Evolutionary conservation across 1,140 invertebrate genomes (phyloP).

Genomic region (Elysia chlorotica): DNA sequence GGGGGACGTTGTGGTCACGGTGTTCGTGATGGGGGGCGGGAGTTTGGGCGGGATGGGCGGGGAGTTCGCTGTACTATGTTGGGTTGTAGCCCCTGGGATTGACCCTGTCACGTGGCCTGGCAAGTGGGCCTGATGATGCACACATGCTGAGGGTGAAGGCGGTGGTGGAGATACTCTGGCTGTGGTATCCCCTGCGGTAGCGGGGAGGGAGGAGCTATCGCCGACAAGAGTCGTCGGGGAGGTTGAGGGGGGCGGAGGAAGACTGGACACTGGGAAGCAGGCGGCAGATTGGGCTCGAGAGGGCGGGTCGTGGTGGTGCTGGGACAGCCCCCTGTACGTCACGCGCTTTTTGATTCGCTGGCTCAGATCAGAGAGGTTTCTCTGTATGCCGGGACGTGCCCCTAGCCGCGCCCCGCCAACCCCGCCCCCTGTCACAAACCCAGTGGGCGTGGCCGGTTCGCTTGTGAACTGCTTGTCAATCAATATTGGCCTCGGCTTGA

Average conservation of each 20-base stretch:
- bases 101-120: no score
- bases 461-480: conserved; percentile 75
- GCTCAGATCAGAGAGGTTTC: conserved; percentile 80
- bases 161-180: no score
- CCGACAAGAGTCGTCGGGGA: no score
- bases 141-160: no score
- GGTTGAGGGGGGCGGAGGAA: background rate
- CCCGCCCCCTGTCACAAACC: conserved; percentile 39
- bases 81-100: no score
- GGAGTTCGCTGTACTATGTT: no score
- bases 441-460: conserved; percentile 77
- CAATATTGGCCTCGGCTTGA: conserved; percentile 46
- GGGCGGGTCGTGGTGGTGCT: conserved; percentile 31
- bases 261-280: background rate
- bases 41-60: no score
- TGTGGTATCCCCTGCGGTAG: no score
- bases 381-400: conserved; percentile 70
- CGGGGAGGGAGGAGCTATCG: no score
- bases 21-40: no score
- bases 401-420: background rate
- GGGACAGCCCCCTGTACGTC: conserved; percentile 62
- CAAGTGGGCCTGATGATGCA: no score
- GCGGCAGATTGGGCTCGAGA: background rate
- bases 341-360: conserved; percentile 83
- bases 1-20: no score